Evolutionary conservation across 1,140 invertebrate genomes (phyloP), one percentile per base, ranked within the genome.

Genomic region (Temnothorax nylanderi): DNA sequence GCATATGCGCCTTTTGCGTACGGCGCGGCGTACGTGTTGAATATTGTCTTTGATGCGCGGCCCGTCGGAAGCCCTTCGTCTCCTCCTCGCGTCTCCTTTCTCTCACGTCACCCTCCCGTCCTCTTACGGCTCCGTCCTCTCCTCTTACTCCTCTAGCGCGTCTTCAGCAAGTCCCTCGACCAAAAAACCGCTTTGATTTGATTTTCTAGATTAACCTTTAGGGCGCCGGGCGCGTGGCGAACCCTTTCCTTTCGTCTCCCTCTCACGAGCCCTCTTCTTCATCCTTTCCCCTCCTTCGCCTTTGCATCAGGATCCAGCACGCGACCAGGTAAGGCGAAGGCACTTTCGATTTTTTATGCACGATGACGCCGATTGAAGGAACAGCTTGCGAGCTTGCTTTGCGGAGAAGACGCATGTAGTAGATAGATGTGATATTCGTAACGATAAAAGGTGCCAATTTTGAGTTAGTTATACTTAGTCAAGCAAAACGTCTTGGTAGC

Each of bases 11-110:
- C 82, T 88, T 88, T 89, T 80, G 80, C 69, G 85, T 87, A 81
- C 78, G 37, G 86, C 54, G 47, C 37, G 37, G 3, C 3, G 76
- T 91, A 90, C 92, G 92, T 88, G 92, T 93, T 93, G 92, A 94
- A 95, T 92, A 94, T 95, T 94, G 94, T 95, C 94, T 95, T 95
- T 95, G 93, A 94, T 91, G 93, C 93, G 89, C 92, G 89, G 89
- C 91, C 94, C 92, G 94, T 94, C 94, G 94, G 93, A 93, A 94
- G 88, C 92, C 88, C 87, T 92, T 92, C 89, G 34, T 84, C 51
- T 78, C 80, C 81, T 88, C 78, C 87, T 77, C 87, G 56, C 51
- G 54, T 64, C 71, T 86, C 67, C 21, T 71, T 37, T 80, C 21
- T 56, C 37, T 88, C 26, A 34, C 49, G 67, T 65, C 56, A 85